Evolutionary conservation across 2,888 invertebrate genomes (phyloP).

Genomic region (Caenorhabditis drosophilae): DNA sequence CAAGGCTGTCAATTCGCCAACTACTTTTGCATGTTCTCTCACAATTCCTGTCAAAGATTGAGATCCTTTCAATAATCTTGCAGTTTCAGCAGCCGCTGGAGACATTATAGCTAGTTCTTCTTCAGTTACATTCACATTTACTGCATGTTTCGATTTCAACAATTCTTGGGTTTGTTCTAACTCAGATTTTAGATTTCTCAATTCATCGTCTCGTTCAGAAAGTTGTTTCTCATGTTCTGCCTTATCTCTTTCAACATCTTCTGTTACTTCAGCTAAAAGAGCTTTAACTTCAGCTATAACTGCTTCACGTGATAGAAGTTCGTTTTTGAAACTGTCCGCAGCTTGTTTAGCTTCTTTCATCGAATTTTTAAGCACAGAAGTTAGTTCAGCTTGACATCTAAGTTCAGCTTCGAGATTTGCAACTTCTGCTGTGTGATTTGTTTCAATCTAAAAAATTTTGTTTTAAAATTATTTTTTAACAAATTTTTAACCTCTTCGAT

Average conservation of each 20-base stretch:
- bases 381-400: slow-evolving; percentile 12
- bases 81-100: slow-evolving; percentile 61
- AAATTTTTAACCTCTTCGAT: too few relatives aligned
- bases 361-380: slow-evolving; percentile 11
- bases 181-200: slow-evolving; percentile 41
- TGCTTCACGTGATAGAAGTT: slow-evolving; percentile 16
- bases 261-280: slow-evolving; percentile 18
- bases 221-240: slow-evolving; percentile 6
- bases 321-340: slow-evolving; percentile 22
- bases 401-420: slow-evolving; percentile 30
- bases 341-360: slow-evolving; percentile 24
- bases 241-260: slow-evolving; percentile 13
- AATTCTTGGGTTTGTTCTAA: slow-evolving; percentile 48
- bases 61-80: slow-evolving; percentile 52
- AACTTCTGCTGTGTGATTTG: slow-evolving; percentile 5
- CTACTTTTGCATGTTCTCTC: slow-evolving; percentile 54
- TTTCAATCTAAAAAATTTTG: too few relatives aligned
- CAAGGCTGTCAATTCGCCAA: slow-evolving; percentile 50
- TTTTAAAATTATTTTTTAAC: too few relatives aligned
- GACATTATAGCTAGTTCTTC: slow-evolving; percentile 51
- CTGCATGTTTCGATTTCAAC: slow-evolving; percentile 45
- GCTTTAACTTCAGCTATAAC: slow-evolving; percentile 15
- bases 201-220: slow-evolving; percentile 12
- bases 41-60: slow-evolving; percentile 52
- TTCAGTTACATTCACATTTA: slow-evolving; percentile 45